Base-by-base conservation (phyloP, 92 coral and sea anemone genomes). In the Blastomussa wellsi region DNA sequence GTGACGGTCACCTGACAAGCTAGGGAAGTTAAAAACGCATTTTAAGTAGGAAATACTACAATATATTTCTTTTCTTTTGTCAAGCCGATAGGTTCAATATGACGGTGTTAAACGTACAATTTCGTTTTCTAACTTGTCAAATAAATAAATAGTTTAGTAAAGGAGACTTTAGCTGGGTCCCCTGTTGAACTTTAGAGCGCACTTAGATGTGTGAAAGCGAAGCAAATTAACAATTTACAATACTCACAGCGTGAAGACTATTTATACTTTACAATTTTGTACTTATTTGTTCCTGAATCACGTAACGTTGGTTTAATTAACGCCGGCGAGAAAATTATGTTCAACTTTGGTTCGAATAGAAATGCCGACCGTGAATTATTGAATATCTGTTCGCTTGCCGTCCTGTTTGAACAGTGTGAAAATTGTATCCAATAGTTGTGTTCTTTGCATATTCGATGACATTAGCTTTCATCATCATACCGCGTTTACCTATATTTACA, bases 1-100 rank as follows among this genome's bases (percentile, higher is more conserved):
- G 17, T 8, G 31, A 2, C 65, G 32, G 51, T 82, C 55, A 53
- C 17, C 79, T 82, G 72, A 35, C 33, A 26, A 6, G 15, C 31
- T 10, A 47, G 44, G 32, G 28, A 14, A 38, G 59, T 49, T 67
- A 47, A 66, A 79, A 66, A 33, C 76, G 32, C 52, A 47, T 79
- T 79, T 67, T 67, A 31, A 65, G 31, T 41, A 44, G 47, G 49
- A 64, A 80, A 47, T 48, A n/a, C n/a, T n/a, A 24, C 71, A 66
- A 80, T 80, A 16, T 17, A 19, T 19, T 47, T 66, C 38, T 19
- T 10, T 29, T 20, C 35, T 55, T 67, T 60, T 32, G 75, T 68
- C 24, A 20, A 44, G 76, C 57, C 72, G 73, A 29, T 80, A 4
- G 31, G 20, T 52, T 33, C 37, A n/a, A 47, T n/a, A 36, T 37